Conservation (phyloP, 2,888 invertebrate genomes). For the Lasioglossum calceatum region DNA sequence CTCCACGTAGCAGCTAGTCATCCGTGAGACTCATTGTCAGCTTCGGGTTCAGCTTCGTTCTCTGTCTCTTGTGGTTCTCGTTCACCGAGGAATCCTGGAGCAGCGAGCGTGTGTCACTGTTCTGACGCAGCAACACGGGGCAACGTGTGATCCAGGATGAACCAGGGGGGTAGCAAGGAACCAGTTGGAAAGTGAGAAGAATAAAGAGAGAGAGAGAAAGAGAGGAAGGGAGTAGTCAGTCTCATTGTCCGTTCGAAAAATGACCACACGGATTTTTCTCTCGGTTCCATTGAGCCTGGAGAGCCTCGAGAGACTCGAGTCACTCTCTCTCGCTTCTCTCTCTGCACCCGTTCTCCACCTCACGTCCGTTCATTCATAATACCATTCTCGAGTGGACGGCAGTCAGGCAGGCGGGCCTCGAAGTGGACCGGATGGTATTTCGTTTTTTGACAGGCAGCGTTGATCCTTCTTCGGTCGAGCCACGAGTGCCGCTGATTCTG, state of each 20-base stretch:
- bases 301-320: constrained; percentile 62
- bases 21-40: constrained; percentile 56
- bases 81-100: constrained; percentile 59
- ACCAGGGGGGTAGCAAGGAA: constrained; percentile 39
- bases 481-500: constrained; percentile 58
- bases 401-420: constrained; percentile 51
- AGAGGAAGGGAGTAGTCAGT: constrained; percentile 35
- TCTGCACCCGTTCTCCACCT: constrained; percentile 50
- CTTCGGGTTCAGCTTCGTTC: constrained; percentile 39
- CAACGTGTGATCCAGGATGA: constrained; percentile 35
- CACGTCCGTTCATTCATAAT: constrained; percentile 77
- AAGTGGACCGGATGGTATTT: constrained; percentile 80
- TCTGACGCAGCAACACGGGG: constrained; percentile 72
- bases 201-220: background rate
- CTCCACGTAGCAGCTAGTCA: constrained; percentile 64
- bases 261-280: constrained; percentile 80
- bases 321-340: constrained; percentile 19
- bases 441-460: constrained; percentile 75
- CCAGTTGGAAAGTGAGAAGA: background rate
- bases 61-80: constrained; percentile 19
- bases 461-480: constrained; percentile 63
- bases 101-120: constrained; percentile 64
- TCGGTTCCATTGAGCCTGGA: constrained; percentile 74
- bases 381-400: constrained; percentile 76
- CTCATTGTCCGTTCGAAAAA: constrained; percentile 74